Evolutionary conservation across 2,888 invertebrate genomes (phyloP), one percentile per base, ranked within the genome.

Genomic region (Germaria angustata): DNA sequence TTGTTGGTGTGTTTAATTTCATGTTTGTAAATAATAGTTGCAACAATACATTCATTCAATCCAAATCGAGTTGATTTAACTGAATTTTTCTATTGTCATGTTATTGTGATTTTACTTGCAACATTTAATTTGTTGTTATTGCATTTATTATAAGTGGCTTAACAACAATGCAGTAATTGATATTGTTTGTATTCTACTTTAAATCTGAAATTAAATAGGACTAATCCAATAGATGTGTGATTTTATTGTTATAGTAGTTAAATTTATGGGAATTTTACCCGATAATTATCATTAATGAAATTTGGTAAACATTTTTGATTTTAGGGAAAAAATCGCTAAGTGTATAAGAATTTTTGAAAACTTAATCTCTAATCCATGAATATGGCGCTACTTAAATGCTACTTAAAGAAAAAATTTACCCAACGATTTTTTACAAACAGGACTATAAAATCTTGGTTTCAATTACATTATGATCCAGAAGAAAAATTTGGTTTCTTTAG

Each of bases 211-310:
- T 22, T 39, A 53, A 72, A 66, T 65, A 65, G 36, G 61, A 61
- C 73, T 65, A 79, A 57, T 77, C 49, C 61, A 80, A 78, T 83
- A 71, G 79, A 63, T 85, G 73, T 78, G 4, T 20, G 7, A 13
- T 20, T 5, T 17, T 22, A 2, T 15, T 55, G 9, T 22, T 34
- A n/a, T n/a, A n/a, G n/a, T n/a, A n/a, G 17, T 34, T 17, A 13
- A 28, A 53, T 51, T 0, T 11, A 7, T 15, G 11, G 28, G 6
- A 6, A 28, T 28, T 5, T 5, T 28, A 6, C 6, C 28, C 3
- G 28, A 28, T 28, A 28, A 28, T 6, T 28, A 5, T 28, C 28
- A 28, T 28, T 28, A 3, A 28, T 28, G 6, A 28, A 28, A n/a
- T n/a, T 28, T 28, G 28, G 6, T 28, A 28, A 6, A 6, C 6